These are phyloP conservation scores for Drosophila flavopinicola DNA, from an alignment of 2,888 invertebrate genomes.

Conservation along the genomic window DNA sequence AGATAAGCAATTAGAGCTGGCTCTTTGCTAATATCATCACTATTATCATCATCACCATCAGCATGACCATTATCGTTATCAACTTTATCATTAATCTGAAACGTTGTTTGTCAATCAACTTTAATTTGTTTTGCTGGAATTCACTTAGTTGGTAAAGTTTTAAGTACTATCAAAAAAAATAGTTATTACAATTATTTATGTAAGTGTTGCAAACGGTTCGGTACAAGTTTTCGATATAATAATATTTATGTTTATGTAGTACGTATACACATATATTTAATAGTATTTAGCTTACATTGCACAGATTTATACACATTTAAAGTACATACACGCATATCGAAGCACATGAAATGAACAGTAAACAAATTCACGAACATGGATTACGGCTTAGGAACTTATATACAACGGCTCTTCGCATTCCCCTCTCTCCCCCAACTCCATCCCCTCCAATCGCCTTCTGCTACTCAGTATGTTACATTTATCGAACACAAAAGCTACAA, in stretches of 20 bases:
- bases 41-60: neutral
- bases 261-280: slow-evolving; percentile 36
- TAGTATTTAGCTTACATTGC: slow-evolving; percentile 68
- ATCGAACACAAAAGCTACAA: neutral
- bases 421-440: neutral
- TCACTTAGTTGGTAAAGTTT: slow-evolving; percentile 44
- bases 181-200: slow-evolving; percentile 56
- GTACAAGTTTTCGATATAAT: slow-evolving; percentile 25
- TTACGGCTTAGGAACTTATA: slow-evolving; percentile 78
- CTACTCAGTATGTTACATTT: slow-evolving; percentile 39
- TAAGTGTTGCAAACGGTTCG: slow-evolving; percentile 35
- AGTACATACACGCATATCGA: slow-evolving; percentile 74
- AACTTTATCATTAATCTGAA: slow-evolving; percentile 16
- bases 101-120: slow-evolving; percentile 33
- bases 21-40: neutral
- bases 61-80: neutral
- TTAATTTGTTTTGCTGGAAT: slow-evolving; percentile 23
- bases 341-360: slow-evolving; percentile 77
- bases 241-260: slow-evolving; percentile 41
- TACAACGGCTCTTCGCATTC: slow-evolving; percentile 67
- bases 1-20: slow-evolving; percentile 1
- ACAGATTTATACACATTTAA: slow-evolving; percentile 76
- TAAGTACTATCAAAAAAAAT: slow-evolving; percentile 67
- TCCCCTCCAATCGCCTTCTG: neutral
- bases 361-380: slow-evolving; percentile 80